Evolutionary conservation across 2,888 invertebrate genomes (phyloP).

Genomic region (Chalcis sispes): DNA sequence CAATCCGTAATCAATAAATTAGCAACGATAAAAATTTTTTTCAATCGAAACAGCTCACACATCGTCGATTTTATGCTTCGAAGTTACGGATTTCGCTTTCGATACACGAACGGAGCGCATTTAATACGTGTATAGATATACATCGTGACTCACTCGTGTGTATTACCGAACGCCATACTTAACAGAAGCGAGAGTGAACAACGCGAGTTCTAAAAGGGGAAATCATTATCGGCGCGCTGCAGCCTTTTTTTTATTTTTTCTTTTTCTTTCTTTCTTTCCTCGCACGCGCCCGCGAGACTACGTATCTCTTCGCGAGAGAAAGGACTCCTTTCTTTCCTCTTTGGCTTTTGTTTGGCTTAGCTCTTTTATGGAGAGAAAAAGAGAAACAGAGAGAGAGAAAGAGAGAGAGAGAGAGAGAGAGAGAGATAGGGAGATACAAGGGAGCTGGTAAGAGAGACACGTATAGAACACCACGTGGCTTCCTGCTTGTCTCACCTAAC

Average conservation of each 20-base stretch:
- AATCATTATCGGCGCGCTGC: conserved; percentile 24
- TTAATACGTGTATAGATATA: no score
- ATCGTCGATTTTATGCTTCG: no score
- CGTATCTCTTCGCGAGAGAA: neutral
- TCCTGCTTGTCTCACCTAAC: no score
- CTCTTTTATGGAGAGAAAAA: neutral
- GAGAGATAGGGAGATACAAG: no score
- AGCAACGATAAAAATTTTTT: no score
- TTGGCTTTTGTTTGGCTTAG: neutral
- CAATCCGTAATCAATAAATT: no score
- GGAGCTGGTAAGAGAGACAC: no score
- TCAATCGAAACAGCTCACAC: no score
- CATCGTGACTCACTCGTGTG: conserved; percentile 1
- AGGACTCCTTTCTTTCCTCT: conserved; percentile 17
- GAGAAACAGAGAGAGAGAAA: neutral
- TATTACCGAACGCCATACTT: neutral
- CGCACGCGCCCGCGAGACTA: neutral
- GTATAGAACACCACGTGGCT: neutral
- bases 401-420: neutral
- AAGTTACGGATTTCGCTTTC: conserved; percentile 20
- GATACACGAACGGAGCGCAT: neutral
- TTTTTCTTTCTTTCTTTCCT: neutral
- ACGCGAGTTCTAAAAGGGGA: conserved; percentile 18
- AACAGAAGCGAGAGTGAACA: neutral
- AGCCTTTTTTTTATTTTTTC: neutral